Percentiles rank a stretch among this genome's conserved stretches.
phyloP scores from a whole-genome alignment of 2,113 vertebrate species.

The Grantiella picta region DNA sequence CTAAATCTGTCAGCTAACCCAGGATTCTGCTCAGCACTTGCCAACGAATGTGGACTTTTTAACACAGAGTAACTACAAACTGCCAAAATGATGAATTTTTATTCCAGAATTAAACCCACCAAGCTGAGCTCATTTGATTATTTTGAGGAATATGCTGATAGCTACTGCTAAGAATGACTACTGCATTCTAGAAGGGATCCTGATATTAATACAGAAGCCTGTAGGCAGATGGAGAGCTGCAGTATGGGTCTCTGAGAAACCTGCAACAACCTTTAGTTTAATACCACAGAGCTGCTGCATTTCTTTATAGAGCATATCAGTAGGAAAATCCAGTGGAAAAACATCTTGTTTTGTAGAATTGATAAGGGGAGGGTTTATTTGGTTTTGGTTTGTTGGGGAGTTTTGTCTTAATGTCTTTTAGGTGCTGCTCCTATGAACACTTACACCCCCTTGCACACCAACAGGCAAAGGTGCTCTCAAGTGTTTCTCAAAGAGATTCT shows the following conservation, averaged over 20 bases:
- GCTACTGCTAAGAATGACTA: not conserved
- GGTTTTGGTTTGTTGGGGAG: not conserved
- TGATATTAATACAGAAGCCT: not conserved
- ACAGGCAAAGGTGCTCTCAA: not conserved
- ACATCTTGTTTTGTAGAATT: not conserved
- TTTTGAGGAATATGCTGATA: not conserved
- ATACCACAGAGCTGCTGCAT: not conserved
- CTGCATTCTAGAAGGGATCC: not conserved
- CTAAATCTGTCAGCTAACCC: not conserved
- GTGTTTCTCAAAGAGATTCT: not conserved
- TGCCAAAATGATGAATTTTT: not conserved
- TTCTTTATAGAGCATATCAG: not conserved
- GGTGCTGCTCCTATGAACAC: not conserved
- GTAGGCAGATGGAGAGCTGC: not conserved
- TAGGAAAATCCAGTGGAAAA: not conserved
- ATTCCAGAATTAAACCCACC: not conserved
- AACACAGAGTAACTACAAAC: not conserved
- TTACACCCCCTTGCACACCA: not conserved
- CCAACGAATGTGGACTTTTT: not conserved
- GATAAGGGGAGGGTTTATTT: accelerated
- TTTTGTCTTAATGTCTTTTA: not conserved
- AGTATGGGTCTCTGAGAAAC: not conserved
- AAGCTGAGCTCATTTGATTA: not conserved
- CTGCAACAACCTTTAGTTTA: not conserved
- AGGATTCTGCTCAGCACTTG: not conserved